A percentile compares a stretch with the other conserved stretches of the same genome.
Conservation (phyloP, 2,888 invertebrate genomes). For the Nomada hirtipes region DNA sequence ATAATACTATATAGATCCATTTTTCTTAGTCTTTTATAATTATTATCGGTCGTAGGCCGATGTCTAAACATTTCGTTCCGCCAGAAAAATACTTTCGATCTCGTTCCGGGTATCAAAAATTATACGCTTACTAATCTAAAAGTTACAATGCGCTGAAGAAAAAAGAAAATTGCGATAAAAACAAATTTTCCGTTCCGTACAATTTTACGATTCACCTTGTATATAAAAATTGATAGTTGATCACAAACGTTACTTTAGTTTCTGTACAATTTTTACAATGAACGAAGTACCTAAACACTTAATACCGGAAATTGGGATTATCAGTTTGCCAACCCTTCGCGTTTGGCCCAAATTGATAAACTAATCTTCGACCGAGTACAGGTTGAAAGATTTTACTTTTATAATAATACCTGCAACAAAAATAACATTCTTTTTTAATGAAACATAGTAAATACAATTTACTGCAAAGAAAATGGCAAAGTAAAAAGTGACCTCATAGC, state of each 20-base stretch:
- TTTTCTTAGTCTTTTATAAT: conserved; percentile 43
- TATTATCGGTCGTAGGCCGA: conserved; percentile 5
- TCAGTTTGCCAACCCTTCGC: conserved; percentile 91
- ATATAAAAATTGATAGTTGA: neutral
- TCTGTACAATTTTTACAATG: conserved; percentile 44
- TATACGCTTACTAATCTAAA: conserved; percentile 7
- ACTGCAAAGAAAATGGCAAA: neutral
- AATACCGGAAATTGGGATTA: conserved; percentile 86
- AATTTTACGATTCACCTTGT: conserved; percentile 10
- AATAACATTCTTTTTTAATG: neutral
- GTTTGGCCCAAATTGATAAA: conserved; percentile 93
- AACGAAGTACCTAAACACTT: conserved; percentile 32
- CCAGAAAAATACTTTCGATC: conserved; percentile 18
- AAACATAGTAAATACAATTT: neutral
- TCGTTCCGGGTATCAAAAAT: conserved; percentile 20
- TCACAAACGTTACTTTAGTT: conserved; percentile 5
- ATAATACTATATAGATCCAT: conserved; percentile 59
- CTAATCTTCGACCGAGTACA: conserved; percentile 90
- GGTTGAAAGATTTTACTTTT: conserved; percentile 90
- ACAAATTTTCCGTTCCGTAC: neutral
- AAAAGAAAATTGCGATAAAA: neutral
- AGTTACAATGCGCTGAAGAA: conserved; percentile 7
- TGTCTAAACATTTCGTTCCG: neutral
- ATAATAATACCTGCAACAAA: conserved; percentile 89
- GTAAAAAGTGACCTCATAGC: conserved; percentile 89